These are phyloP conservation scores for Eremophila alpestris DNA, from an alignment of 2,797 vertebrate genomes.

Conservation along the genomic window DNA sequence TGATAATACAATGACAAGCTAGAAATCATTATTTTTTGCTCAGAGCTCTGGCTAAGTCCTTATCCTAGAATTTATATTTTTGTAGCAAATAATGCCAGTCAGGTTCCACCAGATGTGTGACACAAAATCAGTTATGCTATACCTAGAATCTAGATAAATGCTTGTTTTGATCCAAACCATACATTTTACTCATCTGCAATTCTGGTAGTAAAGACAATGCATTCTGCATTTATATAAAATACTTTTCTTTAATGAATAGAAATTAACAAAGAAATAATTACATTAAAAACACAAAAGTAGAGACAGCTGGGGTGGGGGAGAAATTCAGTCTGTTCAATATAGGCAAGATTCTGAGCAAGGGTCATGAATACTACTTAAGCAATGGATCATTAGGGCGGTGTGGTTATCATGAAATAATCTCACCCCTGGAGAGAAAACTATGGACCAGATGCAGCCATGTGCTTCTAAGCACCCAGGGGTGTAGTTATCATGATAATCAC, in stretches of 20 bases:
- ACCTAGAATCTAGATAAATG: neutral
- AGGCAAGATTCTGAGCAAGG: neutral
- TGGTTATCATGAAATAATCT: slow-evolving; percentile 61
- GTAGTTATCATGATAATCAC: slow-evolving; percentile 61
- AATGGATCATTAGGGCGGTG: neutral
- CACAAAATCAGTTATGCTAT: neutral
- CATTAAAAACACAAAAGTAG: neutral
- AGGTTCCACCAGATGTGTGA: neutral
- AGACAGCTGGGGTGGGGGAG: neutral
- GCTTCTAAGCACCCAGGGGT: slow-evolving; percentile 28
- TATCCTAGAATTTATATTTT: neutral
- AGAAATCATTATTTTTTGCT: neutral
- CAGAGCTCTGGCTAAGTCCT: neutral
- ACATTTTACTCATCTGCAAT: neutral
- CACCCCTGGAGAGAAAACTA: slow-evolving; percentile 59
- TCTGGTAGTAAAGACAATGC: neutral
- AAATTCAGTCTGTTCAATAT: neutral
- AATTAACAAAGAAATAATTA: neutral
- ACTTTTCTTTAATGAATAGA: neutral
- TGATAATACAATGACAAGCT: neutral
- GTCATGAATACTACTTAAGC: slow-evolving; percentile 59
- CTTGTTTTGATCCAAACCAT: neutral
- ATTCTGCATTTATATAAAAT: neutral
- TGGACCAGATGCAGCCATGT: slow-evolving; percentile 56
- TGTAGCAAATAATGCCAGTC: neutral